Percentiles rank a stretch among this genome's conserved stretches.
These are phyloP conservation scores for Geococcyx californianus DNA, from an alignment of 2,113 vertebrate genomes.

Conservation along the genomic window DNA sequence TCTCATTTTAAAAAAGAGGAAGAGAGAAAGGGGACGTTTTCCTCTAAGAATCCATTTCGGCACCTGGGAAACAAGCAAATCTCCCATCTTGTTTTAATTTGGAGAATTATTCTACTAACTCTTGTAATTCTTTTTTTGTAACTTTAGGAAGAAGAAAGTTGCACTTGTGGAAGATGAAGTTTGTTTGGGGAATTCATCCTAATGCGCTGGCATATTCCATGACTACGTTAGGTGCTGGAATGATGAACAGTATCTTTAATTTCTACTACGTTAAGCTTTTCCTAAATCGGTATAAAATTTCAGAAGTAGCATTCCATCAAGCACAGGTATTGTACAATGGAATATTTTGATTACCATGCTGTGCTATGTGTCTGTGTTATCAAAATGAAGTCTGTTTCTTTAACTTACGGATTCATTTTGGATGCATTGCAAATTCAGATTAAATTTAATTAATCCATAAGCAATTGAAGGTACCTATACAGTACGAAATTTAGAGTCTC, in stretches of 20 bases:
- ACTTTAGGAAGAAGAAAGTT: conserved; percentile 43
- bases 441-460: background rate
- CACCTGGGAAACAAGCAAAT: background rate
- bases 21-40: background rate
- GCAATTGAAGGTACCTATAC: background rate
- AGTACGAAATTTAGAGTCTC: background rate
- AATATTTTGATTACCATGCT: background rate
- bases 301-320: conserved; percentile 85
- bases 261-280: conserved; percentile 95
- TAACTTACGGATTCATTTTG: background rate
- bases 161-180: conserved; percentile 50
- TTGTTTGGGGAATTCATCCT: conserved; percentile 69
- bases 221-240: conserved; percentile 85
- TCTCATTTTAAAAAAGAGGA: background rate
- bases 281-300: conserved; percentile 84
- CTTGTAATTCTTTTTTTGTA: conserved; percentile 6
- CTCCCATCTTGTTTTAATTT: background rate
- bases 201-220: conserved; percentile 84
- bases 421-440: background rate
- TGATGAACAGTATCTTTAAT: conserved; percentile 91
- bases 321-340: conserved; percentile 78
- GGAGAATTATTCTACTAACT: background rate
- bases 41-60: background rate
- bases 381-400: background rate
- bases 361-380: background rate